Percentiles rank a stretch among this genome's conserved stretches.
Conservation (phyloP, 2,797 vertebrate genomes). For the Melanogrammus aeglefinus region DNA sequence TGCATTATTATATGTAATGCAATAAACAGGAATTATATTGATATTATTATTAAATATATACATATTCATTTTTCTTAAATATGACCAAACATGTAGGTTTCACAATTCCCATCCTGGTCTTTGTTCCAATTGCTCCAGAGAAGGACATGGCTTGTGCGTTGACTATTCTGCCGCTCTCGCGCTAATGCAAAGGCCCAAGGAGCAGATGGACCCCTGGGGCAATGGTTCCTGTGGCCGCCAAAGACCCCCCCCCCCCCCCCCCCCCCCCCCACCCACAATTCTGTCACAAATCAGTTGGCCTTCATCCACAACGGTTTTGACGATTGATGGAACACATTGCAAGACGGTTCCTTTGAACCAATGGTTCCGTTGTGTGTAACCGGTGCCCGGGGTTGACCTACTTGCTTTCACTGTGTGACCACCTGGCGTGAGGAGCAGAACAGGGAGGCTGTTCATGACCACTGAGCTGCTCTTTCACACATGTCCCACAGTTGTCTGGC, state of each 20-base stretch:
- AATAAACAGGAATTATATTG: not conserved
- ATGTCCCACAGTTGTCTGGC: constrained; percentile 1
- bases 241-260: not conserved
- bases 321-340: constrained; percentile 35
- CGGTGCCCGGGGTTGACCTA: not conserved
- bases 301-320: constrained; percentile 24
- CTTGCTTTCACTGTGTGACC: constrained; percentile 8
- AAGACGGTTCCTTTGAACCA: not conserved
- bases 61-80: not conserved
- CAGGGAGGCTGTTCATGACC: constrained; percentile 5
- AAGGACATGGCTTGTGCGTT: not conserved
- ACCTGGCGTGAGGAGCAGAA: not conserved
- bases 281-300: constrained; percentile 18
- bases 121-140: not conserved
- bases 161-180: not conserved
- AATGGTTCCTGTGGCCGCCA: not conserved
- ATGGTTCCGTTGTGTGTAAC: not conserved
- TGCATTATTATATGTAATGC: not conserved
- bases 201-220: not conserved
- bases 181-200: constrained; percentile 3
- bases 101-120: not conserved
- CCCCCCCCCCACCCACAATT: too few species aligned
- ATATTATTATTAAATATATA: not conserved
- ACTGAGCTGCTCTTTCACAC: constrained; percentile 27
- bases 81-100: not conserved